Conservation (phyloP, 2,888 invertebrate species). For the Brachynemurus nebulosus region DNA sequence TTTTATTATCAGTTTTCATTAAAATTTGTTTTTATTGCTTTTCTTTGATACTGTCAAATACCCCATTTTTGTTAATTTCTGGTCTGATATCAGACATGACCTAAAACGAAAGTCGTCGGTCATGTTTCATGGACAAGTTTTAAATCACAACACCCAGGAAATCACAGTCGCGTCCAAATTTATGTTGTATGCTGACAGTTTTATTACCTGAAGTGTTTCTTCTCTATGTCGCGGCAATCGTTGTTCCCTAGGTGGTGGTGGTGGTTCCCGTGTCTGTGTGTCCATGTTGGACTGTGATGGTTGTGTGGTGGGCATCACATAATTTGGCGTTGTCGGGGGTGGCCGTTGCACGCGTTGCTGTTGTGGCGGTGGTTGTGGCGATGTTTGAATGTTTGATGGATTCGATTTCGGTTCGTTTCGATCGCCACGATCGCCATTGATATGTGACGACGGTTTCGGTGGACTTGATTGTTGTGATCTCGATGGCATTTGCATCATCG, state of each 20-base stretch:
- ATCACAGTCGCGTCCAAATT: no score
- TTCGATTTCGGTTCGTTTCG: constrained; percentile 12
- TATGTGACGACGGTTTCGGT: no score
- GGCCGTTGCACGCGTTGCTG: constrained; percentile 14
- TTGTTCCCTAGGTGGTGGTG: constrained; percentile 13
- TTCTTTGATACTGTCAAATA: no score
- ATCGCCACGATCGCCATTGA: no score
- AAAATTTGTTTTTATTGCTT: no score
- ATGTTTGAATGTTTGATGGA: constrained; percentile 6
- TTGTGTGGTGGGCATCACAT: constrained; percentile 18
- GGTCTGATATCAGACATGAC: no score
- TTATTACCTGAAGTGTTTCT: constrained; percentile 22
- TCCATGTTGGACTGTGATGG: constrained; percentile 12
- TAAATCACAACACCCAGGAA: no score
- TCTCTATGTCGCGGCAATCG: constrained; percentile 22
- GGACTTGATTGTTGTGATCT: constrained; percentile 18
- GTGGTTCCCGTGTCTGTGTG: constrained; percentile 11
- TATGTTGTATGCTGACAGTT: not conserved
- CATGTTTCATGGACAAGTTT: no score
- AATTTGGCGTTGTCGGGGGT: constrained; percentile 18
- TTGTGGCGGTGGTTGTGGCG: constrained; percentile 11
- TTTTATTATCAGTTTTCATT: no score
- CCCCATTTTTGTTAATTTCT: no score
- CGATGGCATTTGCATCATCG: no score
- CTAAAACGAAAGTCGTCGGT: no score